Evolutionary conservation across 2,113 vertebrate species (phyloP), one percentile per base, ranked within the genome.

Genomic region (Harpagus bidentatus): DNA sequence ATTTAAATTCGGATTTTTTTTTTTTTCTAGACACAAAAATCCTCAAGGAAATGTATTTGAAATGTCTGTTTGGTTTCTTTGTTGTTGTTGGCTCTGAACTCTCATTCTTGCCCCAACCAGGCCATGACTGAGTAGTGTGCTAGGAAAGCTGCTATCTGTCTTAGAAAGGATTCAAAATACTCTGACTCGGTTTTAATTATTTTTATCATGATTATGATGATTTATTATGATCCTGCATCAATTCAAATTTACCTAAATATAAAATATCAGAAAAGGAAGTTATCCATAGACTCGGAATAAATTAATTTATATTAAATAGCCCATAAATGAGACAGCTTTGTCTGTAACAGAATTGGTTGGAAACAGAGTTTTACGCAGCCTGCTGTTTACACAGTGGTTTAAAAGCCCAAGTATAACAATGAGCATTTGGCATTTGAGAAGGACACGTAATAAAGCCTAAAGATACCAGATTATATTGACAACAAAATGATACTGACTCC

Each of bases 31-130:
- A 85, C 53, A 58, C 63, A 93, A 80, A 95, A 91, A 86, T 59
- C n/a, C 87, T 93, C 25, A 80, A 50, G 38, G 13, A 95, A 71
- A 96, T 62, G 42, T 85, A 52, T 95, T 85, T 84, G 15, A 95
- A 93, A 96, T n/a, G 22, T 70, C 84, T 91, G 58, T 7, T 43
- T 86, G 50, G 32, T 87, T 86, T 95, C 55, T 93, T 91, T 93
- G 19, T 63, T 88, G 45, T 28, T 69, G 78, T 48, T 73, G 81
- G 59, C 84, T 74, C 55, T 38, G 88, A 87, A 91, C 6, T 43
- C 38, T 90, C 80, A 83, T 62, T 50, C 77, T 65, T 70, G 70
- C 22, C 36, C 18, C 65, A 82, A 88, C 82, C 34, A 91, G 82
- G 72, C 38, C 16, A 52, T 31, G 59, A 48, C 59, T 71, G 95